Evolutionary conservation across 2,797 vertebrate species (phyloP).

Genomic region (Ceyx erithaca): DNA sequence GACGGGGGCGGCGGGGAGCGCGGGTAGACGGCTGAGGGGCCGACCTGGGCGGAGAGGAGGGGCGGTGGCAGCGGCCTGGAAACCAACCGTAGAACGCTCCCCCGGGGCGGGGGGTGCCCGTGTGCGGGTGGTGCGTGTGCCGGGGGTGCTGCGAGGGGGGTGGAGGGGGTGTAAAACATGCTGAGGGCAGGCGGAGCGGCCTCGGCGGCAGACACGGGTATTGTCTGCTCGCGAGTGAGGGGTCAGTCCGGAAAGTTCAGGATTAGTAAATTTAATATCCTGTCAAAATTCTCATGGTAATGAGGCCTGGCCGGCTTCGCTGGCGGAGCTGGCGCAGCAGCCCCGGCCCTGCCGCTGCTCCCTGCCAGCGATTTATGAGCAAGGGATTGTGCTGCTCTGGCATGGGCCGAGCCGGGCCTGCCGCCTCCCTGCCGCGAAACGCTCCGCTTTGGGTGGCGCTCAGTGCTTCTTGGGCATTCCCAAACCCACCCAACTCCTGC

Average conservation of each 20-base stretch:
- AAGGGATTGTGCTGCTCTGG: constrained; percentile 25
- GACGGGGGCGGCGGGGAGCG: neutral
- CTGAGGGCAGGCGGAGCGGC: neutral
- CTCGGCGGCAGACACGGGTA: neutral
- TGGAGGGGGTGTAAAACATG: neutral
- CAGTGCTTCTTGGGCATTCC: neutral
- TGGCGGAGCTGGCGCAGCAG: constrained; percentile 34
- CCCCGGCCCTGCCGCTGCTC: constrained; percentile 17
- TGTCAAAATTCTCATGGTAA: constrained; percentile 80
- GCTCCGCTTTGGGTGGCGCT: neutral
- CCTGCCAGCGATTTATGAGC: neutral
- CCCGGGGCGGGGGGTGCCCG: neutral
- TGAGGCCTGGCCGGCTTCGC: constrained; percentile 56
- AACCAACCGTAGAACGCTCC: neutral
- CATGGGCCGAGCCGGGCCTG: neutral
- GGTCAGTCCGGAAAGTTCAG: constrained; percentile 77
- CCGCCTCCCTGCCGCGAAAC: neutral
- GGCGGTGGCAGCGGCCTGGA: neutral
- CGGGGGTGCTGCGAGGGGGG: neutral
- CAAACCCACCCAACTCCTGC: neutral
- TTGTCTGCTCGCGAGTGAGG: constrained; percentile 59
- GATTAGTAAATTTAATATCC: constrained; percentile 84
- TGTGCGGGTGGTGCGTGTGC: neutral
- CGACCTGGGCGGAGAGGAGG: neutral
- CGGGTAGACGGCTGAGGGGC: neutral